These are phyloP conservation scores for Symphodus melops DNA, from an alignment of 2,113 vertebrate genomes.

Conservation along the genomic window DNA sequence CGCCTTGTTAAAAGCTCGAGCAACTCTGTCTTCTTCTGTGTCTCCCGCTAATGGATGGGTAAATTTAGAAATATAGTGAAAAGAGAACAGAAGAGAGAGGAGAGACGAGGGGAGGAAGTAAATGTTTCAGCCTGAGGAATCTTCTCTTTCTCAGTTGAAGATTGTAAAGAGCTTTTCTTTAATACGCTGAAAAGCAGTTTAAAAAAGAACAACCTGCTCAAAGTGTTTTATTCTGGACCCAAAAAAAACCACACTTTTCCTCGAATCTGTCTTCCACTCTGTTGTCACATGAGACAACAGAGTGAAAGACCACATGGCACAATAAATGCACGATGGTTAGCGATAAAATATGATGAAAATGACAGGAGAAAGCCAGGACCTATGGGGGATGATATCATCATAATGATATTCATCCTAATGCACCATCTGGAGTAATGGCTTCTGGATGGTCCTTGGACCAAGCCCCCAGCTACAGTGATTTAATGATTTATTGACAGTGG, in stretches of 20 bases:
- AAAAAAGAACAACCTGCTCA: conserved; percentile 50
- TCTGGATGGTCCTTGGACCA: conserved; percentile 68
- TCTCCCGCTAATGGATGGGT: conserved; percentile 75
- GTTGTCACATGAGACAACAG: conserved; percentile 10
- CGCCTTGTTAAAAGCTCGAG: conserved; percentile 72
- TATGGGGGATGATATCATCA: conserved; percentile 70
- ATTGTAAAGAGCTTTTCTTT: conserved; percentile 59
- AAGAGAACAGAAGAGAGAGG: conserved; percentile 33
- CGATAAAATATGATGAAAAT: conserved; percentile 52
- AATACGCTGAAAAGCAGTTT: conserved; percentile 42
- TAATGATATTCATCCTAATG: conserved; percentile 73
- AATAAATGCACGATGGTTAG: conserved; percentile 22
- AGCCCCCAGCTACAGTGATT: conserved; percentile 62
- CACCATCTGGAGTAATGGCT: conserved; percentile 77
- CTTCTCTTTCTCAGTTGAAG: conserved; percentile 30
- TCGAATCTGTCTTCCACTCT: background rate
- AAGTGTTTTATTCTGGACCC: conserved; percentile 34
- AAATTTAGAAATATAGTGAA: conserved; percentile 76
- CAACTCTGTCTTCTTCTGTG: conserved; percentile 60
- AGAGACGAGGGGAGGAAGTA: conserved; percentile 16
- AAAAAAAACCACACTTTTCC: background rate
- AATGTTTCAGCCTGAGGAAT: conserved; percentile 60
- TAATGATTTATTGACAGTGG: conserved; percentile 74
- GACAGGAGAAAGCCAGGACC: conserved; percentile 50
- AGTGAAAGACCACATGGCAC: conserved; percentile 19